These are phyloP conservation scores for Blastobasis adustella DNA, from an alignment of 2,888 invertebrate genomes.

Conservation along the genomic window DNA sequence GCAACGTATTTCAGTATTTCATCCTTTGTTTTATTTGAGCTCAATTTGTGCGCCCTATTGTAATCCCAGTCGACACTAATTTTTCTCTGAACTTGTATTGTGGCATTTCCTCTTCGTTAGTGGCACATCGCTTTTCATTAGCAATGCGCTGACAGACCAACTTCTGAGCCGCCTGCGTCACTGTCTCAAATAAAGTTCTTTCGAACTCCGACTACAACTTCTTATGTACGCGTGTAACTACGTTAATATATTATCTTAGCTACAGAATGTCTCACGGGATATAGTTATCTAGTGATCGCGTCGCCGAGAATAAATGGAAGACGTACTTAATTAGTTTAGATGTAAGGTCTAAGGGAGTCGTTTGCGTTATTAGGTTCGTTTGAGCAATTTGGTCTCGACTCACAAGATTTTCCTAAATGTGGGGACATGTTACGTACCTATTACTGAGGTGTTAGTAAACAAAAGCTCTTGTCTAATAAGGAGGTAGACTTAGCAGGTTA, in stretches of 20 bases:
- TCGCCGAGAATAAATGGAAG: not conserved
- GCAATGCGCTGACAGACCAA: conserved; percentile 32
- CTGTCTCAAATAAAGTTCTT: conserved; percentile 29
- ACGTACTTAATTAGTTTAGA: no score
- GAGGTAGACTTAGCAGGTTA: no score
- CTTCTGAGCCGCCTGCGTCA: conserved; percentile 28
- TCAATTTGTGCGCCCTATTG: not conserved
- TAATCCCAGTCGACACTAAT: conserved; percentile 27
- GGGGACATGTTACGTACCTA: no score
- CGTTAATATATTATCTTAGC: conserved; percentile 8
- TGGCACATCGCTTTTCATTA: conserved; percentile 58
- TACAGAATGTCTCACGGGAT: not conserved
- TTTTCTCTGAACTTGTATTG: conserved; percentile 30
- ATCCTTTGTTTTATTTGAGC: no score
- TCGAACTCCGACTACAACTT: conserved; percentile 34
- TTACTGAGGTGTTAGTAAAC: no score
- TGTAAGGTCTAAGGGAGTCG: no score
- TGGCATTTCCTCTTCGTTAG: conserved; percentile 51
- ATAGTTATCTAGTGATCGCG: not conserved
- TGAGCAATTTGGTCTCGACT: no score
- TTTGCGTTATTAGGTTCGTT: no score
- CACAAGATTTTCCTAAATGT: no score
- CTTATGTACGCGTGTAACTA: conserved; percentile 19
- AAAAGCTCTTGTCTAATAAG: no score
- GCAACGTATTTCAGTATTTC: no score